These are phyloP conservation scores for Tetragonisca angustula DNA, from an alignment of 2,888 invertebrate genomes.

Conservation along the genomic window DNA sequence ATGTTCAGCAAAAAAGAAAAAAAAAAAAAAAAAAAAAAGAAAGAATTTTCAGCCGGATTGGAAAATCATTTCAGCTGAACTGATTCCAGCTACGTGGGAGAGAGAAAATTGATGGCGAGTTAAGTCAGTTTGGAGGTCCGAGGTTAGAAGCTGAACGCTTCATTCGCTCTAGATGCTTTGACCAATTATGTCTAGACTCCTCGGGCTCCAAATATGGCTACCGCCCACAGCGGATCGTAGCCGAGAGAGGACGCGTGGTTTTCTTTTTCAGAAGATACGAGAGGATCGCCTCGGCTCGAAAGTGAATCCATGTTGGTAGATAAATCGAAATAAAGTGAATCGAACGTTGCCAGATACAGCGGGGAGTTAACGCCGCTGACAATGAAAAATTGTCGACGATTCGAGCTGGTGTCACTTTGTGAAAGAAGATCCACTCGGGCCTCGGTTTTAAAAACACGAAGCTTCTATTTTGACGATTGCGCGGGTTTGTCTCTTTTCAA, in stretches of 20 bases:
- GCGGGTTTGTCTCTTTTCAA: too few relatives aligned
- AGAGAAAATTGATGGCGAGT: constrained; percentile 7
- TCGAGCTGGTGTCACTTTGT: too few relatives aligned
- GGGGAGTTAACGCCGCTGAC: too few relatives aligned
- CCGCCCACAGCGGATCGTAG: constrained; percentile 14
- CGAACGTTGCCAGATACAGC: too few relatives aligned
- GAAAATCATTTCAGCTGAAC: neutral
- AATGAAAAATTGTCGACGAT: too few relatives aligned
- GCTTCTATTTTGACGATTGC: too few relatives aligned
- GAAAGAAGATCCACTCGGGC: too few relatives aligned
- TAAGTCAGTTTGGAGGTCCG: neutral
- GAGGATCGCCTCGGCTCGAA: neutral
- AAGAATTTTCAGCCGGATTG: neutral
- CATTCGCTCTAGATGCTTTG: constrained; percentile 11
- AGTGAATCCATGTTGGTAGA: neutral
- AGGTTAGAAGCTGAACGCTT: neutral
- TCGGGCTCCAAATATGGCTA: constrained; percentile 9
- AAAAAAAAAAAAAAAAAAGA: neutral
- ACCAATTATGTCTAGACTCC: constrained; percentile 22
- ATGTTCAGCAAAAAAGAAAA: constrained; percentile 7
- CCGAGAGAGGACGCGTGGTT: neutral
- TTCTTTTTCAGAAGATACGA: neutral
- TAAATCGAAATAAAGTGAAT: neutral
- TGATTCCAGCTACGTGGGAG: constrained; percentile 1
- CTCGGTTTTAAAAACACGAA: too few relatives aligned